Conservation (phyloP, 2,113 vertebrate genomes). For the Mirounga angustirostris region DNA sequence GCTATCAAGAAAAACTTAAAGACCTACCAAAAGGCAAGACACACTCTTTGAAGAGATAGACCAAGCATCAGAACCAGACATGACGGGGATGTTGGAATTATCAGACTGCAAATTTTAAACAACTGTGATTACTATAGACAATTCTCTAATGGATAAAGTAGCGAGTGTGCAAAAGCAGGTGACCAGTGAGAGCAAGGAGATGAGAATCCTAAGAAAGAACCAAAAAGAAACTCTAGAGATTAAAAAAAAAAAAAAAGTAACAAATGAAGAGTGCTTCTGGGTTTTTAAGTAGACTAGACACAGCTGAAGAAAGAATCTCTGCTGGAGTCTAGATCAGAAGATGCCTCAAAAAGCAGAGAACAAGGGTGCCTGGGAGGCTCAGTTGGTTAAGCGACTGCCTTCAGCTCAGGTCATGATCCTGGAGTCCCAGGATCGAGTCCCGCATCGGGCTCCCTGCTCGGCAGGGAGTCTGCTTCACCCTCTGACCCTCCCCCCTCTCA, state of each 20-base stretch:
- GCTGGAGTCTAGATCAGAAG: neutral
- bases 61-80: neutral
- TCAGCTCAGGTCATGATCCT: no score
- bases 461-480: no score
- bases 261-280: neutral
- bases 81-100: neutral
- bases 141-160: neutral
- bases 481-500: no score
- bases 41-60: neutral
- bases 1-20: neutral
- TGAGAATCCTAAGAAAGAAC: neutral
- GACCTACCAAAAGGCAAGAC: neutral
- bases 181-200: neutral
- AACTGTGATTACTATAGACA: neutral
- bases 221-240: neutral
- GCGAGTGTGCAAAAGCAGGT: neutral
- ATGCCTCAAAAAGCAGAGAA: neutral
- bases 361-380: neutral
- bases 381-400: no score
- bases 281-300: neutral
- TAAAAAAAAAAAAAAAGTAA: neutral
- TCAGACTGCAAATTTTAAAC: neutral
- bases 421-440: no score
- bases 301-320: neutral
- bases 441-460: no score